Evolutionary conservation across 2,888 invertebrate genomes (phyloP), one percentile per base, ranked within the genome.

Genomic region (Cephus spinipes): DNA sequence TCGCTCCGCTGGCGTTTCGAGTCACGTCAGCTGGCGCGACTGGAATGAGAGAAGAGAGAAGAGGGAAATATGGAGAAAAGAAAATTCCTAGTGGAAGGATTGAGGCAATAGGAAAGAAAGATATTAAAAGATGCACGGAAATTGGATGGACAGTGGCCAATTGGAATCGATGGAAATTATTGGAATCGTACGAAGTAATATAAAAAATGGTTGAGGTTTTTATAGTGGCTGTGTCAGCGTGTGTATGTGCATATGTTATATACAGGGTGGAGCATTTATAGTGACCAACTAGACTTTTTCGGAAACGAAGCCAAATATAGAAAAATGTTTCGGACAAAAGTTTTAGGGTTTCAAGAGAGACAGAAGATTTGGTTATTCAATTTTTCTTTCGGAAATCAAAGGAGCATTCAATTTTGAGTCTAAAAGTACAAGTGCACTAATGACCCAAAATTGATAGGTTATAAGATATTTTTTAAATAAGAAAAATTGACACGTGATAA

Each of bases 11-110:
- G 81, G 79, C 80, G 76, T 75, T 82, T 81, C 79, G 36, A 73
- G 76, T 76, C 68, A 80, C 76, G 83, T 83, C 84, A 85, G 82
- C 83, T 85, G 84, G 79, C 82, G 79, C 78, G 75, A 74, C 33
- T 55, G 74, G 68, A 74, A 74, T 69, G 74, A 76, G 68, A 34
- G 15, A 36, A 36, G 12, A 15, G 15, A 40, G 40, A 55, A 23
- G 23, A 23, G 55, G 55, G 9, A 9, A 23, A 6, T 0, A 55
- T 15, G 55, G 23, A 23, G 23, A 15, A 55, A 23, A 6, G 6
- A 30, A 32, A 33, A 32, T 71, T 9, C 12, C 9, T 31, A 11
- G 33, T 6, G 0, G 15, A 71, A 33, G 15, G 30, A 31, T 6
- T 15, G 71, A 31, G 23, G 12, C 12, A 71, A 31, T 31, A 15